A percentile compares a stretch with the other conserved stretches of the same genome.
Conservation (phyloP, 2,888 invertebrate genomes). For the Coecobrya sp. region DNA sequence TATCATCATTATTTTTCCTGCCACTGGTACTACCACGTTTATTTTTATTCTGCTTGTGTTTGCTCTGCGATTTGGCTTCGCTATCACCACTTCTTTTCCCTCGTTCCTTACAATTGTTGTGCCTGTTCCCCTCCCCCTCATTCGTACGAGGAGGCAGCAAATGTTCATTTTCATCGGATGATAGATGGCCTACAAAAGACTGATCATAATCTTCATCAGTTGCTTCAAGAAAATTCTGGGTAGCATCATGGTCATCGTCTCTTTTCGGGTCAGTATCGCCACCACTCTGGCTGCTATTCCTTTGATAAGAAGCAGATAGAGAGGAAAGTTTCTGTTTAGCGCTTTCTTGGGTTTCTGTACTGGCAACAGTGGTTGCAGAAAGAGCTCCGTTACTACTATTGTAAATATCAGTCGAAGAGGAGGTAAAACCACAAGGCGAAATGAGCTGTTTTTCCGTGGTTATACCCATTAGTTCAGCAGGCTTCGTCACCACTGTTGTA, state of each 20-base stretch:
- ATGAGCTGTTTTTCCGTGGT: constrained; percentile 71
- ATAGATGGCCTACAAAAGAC: constrained; percentile 63
- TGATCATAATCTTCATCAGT: constrained; percentile 75
- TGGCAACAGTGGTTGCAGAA: background rate
- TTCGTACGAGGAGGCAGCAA: constrained; percentile 54
- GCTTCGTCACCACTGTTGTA: background rate
- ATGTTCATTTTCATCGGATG: constrained; percentile 74
- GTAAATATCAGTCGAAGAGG: constrained; percentile 14
- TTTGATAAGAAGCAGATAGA: constrained; percentile 64
- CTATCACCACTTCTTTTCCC: constrained; percentile 10
- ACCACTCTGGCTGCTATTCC: background rate
- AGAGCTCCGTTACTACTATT: background rate
- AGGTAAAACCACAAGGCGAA: constrained; percentile 68
- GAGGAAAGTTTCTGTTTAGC: constrained; percentile 60
- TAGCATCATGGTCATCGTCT: constrained; percentile 28
- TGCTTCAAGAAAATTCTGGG: constrained; percentile 54
- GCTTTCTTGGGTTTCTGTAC: constrained; percentile 49
- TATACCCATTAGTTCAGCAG: constrained; percentile 33
- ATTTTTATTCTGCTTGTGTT: constrained; percentile 17
- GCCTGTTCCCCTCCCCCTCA: background rate
- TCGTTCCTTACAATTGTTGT: constrained; percentile 1
- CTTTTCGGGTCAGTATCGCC: background rate
- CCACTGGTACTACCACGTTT: constrained; percentile 27
- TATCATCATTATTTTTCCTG: constrained; percentile 26
- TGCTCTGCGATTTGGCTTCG: constrained; percentile 40